Evolutionary conservation across 2,888 invertebrate species (phyloP), one percentile per base, ranked within the genome.

Genomic region (Sialis lutaria): DNA sequence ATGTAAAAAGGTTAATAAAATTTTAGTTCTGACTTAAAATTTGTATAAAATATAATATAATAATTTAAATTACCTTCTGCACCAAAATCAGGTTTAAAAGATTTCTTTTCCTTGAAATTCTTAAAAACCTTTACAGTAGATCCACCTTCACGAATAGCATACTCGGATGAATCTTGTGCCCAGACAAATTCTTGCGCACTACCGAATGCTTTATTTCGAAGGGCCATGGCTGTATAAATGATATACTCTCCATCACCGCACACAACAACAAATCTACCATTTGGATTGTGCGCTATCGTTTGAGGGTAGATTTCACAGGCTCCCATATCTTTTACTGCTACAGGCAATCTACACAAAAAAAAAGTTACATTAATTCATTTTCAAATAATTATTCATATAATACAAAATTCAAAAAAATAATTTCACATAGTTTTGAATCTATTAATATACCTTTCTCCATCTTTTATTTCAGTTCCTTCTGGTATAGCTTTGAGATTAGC

Each of bases 231-330:
- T 0, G 98, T 99, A 70, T 99, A 98, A 56, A 99, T 97, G 44
- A 99, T 98, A 65, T 96, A 99, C 64, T 99, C 98, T 9, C 98
- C 98, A 65, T 99, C 98, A 2, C 98, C 98, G 60, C 98, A 98
- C 2, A 97, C 97, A 0, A 96, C 97, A 5, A 89, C 82, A 67
- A 82, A 82, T 55, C 79, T 72, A 10, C 98, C 98, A 64, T 99
- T 98, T 0, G 97, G 95, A 67, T 97, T 98, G 65, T 98, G 98
- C 32, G 89, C 87, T 52, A 98, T 90, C 0, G 91, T 95, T 63
- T 99, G 98, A 0, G 98, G 98, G 64, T 97, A 98, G 52, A 98
- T 95, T 67, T 98, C 98, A 63, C 97, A 98, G 6, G 93, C 90
- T 2, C 98, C 98, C 90, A 98, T 93, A 60, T 98, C 98, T 64